Evolutionary conservation across 2,888 invertebrate genomes (phyloP).

Genomic region (Andrena trimmerana): DNA sequence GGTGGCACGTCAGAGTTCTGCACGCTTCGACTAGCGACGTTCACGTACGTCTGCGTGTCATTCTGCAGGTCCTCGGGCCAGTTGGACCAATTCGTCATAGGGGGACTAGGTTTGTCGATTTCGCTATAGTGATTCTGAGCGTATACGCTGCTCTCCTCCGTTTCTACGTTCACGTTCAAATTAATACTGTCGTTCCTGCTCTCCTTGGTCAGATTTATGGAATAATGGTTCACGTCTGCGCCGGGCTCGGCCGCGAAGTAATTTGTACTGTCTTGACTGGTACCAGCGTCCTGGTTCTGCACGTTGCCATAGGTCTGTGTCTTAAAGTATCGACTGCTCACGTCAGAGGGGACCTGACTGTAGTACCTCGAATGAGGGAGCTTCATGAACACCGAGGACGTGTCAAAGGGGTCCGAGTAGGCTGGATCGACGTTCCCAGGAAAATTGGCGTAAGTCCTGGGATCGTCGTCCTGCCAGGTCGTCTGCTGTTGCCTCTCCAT

Average conservation of each 20-base stretch:
- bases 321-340: slow-evolving; percentile 71
- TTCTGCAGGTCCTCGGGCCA: slow-evolving; percentile 82
- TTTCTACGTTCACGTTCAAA: slow-evolving; percentile 73
- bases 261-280: slow-evolving; percentile 47
- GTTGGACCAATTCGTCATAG: slow-evolving; percentile 62
- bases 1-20: slow-evolving; percentile 67
- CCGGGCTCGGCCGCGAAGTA: slow-evolving; percentile 62
- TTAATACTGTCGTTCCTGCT: slow-evolving; percentile 77
- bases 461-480: slow-evolving; percentile 77
- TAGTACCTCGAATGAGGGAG: slow-evolving; percentile 83
- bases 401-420: slow-evolving; percentile 90
- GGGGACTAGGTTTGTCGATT: slow-evolving; percentile 76
- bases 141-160: slow-evolving; percentile 65
- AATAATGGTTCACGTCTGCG: slow-evolving; percentile 71
- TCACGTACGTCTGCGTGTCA: slow-evolving; percentile 77
- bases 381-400: slow-evolving; percentile 85
- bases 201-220: slow-evolving; percentile 77
- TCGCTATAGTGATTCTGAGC: slow-evolving; percentile 80
- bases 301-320: slow-evolving; percentile 80
- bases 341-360: slow-evolving; percentile 83
- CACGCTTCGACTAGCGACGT: slow-evolving; percentile 70
- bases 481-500: slow-evolving; percentile 68
- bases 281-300: slow-evolving; percentile 63
- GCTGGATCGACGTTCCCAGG: slow-evolving; percentile 70
- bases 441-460: slow-evolving; percentile 81